Percentiles rank a stretch among this genome's conserved stretches.
phyloP scores from a whole-genome alignment of 2,797 vertebrate species.

The Microhierax caerulescens region DNA sequence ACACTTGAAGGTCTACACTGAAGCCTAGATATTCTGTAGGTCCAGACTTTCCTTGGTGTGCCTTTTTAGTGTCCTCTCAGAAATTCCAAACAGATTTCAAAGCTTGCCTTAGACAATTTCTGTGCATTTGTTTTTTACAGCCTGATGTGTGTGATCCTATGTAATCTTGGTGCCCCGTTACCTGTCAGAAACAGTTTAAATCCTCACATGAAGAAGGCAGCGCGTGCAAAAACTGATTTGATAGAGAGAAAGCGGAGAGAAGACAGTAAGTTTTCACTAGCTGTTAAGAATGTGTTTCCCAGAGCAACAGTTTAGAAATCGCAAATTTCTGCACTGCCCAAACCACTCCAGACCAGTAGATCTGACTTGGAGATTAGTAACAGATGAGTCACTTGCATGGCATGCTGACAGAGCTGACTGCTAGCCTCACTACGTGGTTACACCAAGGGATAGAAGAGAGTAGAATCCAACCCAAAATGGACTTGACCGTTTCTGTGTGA shows the following conservation, averaged over 20 bases:
- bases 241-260: not conserved
- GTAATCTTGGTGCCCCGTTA: not conserved
- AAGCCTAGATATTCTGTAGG: not conserved
- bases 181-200: not conserved
- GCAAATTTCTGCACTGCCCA: not conserved
- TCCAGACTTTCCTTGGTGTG: not conserved
- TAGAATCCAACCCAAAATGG: not conserved
- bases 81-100: not conserved
- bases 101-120: not conserved
- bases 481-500: not conserved
- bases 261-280: not conserved
- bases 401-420: not conserved
- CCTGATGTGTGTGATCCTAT: not conserved
- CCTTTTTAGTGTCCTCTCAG: not conserved
- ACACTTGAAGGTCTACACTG: not conserved
- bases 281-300: not conserved
- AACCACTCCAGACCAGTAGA: not conserved
- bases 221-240: not conserved
- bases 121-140: constrained; percentile 22
- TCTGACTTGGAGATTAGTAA: not conserved
- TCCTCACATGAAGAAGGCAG: not conserved
- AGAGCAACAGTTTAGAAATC: not conserved
- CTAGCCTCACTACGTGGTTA: not conserved
- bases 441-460: not conserved
- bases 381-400: not conserved